phyloP scores from a whole-genome alignment of 2,888 invertebrate species.

The Nomada ruficornis region DNA sequence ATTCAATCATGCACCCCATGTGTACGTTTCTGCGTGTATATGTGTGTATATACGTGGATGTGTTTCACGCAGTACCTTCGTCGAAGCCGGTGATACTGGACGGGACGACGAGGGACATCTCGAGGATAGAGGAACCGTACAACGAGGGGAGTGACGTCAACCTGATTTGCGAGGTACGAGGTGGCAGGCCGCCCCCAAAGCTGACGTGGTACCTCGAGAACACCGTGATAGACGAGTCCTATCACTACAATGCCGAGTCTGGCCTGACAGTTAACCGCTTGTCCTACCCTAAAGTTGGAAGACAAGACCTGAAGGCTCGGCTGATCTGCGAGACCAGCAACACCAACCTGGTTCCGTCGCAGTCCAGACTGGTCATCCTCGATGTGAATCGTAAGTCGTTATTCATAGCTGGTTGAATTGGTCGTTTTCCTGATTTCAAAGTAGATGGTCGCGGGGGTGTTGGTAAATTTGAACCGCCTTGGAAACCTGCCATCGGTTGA shows the following conservation, averaged over 20 bases:
- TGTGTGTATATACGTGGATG: neutral
- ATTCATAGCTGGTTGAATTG: neutral
- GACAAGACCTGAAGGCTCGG: conserved; percentile 93
- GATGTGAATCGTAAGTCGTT: conserved; percentile 93
- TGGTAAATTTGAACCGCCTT: neutral
- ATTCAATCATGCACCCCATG: conserved; percentile 54
- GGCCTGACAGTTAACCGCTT: conserved; percentile 92
- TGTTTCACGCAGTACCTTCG: conserved; percentile 89
- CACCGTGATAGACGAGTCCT: conserved; percentile 93
- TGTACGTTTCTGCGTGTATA: neutral
- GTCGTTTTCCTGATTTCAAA: neutral
- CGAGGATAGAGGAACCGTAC: conserved; percentile 91
- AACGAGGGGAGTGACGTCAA: conserved; percentile 94
- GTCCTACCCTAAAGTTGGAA: conserved; percentile 91
- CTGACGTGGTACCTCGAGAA: conserved; percentile 95
- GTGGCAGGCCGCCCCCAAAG: conserved; percentile 92
- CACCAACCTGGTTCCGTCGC: conserved; percentile 92
- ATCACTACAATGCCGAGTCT: conserved; percentile 88
- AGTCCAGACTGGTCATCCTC: conserved; percentile 91
- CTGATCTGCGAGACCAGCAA: conserved; percentile 95
- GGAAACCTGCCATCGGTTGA: conserved; percentile 17
- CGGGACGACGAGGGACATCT: conserved; percentile 89
- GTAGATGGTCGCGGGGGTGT: neutral
- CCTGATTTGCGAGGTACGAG: conserved; percentile 92
- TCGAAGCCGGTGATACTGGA: conserved; percentile 93